A percentile compares a stretch with the other conserved stretches of the same genome.
Evolutionary conservation across 30 jellyfish, hydroid and myxozoan species (phyloP).

Genomic region (Hydra vulgaris): DNA sequence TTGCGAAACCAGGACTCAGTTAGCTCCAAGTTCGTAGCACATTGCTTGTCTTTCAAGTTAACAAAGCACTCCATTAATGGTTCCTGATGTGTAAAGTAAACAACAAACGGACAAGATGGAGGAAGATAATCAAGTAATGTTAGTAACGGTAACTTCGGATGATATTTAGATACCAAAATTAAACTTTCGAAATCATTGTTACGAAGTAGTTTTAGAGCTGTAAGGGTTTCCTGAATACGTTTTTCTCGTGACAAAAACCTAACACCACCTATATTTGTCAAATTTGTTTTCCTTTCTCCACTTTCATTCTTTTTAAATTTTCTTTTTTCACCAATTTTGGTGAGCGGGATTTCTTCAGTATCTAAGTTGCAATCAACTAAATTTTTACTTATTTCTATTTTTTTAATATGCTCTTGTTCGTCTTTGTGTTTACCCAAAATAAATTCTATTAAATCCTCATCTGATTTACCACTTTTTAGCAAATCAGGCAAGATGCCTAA

Average conservation of each 20-base stretch:
- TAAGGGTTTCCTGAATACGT: slow-evolving; percentile 13
- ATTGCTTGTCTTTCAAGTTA: slow-evolving; percentile 34
- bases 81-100: slow-evolving; percentile 73
- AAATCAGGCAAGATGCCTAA: slow-evolving; percentile 11
- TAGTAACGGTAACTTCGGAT: slow-evolving; percentile 39
- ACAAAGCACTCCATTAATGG: slow-evolving; percentile 79
- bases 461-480: neutral
- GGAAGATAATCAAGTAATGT: slow-evolving; percentile 47
- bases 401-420: neutral
- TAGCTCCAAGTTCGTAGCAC: slow-evolving; percentile 49
- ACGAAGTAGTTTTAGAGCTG: slow-evolving; percentile 34
- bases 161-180: slow-evolving; percentile 53
- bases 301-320: slow-evolving; percentile 1
- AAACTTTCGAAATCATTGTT: slow-evolving; percentile 46
- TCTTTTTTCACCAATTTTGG: neutral
- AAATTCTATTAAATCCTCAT: slow-evolving; percentile 25
- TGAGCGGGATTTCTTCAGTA: neutral
- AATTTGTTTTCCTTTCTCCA: too few species aligned
- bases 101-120: slow-evolving; percentile 62
- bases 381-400: neutral
- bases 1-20: slow-evolving; percentile 75
- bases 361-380: neutral
- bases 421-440: neutral
- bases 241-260: slow-evolving; percentile 19
- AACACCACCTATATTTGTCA: neutral